Conservation (phyloP, 2,113 vertebrate species). For the Colaptes auratus region DNA sequence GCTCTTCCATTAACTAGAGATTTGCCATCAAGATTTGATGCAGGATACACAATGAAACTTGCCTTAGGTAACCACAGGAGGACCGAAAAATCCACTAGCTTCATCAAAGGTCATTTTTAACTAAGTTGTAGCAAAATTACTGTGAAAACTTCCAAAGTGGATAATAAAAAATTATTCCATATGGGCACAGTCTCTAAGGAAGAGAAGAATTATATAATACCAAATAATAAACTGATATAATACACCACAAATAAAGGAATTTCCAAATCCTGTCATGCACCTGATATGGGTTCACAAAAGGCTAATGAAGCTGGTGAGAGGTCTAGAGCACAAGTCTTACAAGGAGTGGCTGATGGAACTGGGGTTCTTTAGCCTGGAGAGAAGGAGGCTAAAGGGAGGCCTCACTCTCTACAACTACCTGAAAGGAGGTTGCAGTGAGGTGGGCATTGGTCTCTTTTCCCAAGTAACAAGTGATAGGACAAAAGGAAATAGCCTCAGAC, state of each 20-base stretch:
- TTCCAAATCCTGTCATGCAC: background rate
- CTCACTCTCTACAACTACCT: no score
- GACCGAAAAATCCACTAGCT: background rate
- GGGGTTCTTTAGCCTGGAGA: no score
- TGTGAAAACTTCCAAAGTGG: background rate
- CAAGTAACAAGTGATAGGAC: no score
- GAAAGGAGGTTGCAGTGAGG: no score
- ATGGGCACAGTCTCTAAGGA: background rate
- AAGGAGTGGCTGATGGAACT: no score
- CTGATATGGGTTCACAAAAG: no score
- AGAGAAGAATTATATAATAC: background rate
- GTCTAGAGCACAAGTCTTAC: no score
- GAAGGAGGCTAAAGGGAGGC: no score
- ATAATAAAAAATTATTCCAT: constrained; percentile 45
- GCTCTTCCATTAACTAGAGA: constrained; percentile 37
- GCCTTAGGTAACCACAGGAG: constrained; percentile 57
- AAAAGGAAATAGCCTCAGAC: no score
- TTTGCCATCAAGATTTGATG: constrained; percentile 13
- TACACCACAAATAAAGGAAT: background rate
- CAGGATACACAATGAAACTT: background rate
- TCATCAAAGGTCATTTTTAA: constrained; percentile 59
- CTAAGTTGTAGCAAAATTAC: constrained; percentile 35
- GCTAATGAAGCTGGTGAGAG: no score
- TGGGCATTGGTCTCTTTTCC: no score
- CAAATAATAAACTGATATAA: constrained; percentile 22